Evolutionary conservation across 2,113 vertebrate genomes (phyloP).

Genomic region (Herpetotheres cachinnans): DNA sequence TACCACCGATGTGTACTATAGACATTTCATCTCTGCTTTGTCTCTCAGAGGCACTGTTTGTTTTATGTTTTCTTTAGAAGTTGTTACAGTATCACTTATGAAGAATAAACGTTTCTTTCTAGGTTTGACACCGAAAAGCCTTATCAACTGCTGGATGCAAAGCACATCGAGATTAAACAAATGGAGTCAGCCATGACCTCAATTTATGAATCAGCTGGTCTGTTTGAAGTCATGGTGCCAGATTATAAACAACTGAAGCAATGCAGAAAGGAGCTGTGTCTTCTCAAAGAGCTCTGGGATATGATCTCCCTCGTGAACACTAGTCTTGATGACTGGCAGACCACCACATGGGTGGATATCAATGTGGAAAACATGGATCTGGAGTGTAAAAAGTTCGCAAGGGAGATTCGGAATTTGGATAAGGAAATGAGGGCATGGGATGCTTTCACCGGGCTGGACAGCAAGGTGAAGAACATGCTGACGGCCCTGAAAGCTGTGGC

Average conservation of each 20-base stretch:
- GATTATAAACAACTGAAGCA: conserved; percentile 89
- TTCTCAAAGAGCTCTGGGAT: conserved; percentile 90
- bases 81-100: background rate
- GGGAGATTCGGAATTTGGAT: conserved; percentile 82
- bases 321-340: conserved; percentile 84
- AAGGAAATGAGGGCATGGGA: conserved; percentile 90
- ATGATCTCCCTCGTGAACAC: conserved; percentile 79
- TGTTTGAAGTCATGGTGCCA: conserved; percentile 90
- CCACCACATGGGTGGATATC: conserved; percentile 85
- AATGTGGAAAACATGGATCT: conserved; percentile 89
- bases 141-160: conserved; percentile 79
- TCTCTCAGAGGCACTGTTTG: background rate
- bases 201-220: conserved; percentile 80
- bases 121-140: conserved; percentile 84
- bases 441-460: conserved; percentile 85
- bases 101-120: conserved; percentile 26
- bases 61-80: background rate
- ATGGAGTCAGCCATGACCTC: conserved; percentile 84
- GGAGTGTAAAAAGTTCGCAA: conserved; percentile 87
- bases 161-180: conserved; percentile 81
- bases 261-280: conserved; percentile 82
- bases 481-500: conserved; percentile 84
- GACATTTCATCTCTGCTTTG: background rate
- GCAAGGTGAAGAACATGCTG: conserved; percentile 84
- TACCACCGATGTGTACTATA: background rate